Conservation (phyloP, 2,113 vertebrate species). For the Elachura formosa region DNA sequence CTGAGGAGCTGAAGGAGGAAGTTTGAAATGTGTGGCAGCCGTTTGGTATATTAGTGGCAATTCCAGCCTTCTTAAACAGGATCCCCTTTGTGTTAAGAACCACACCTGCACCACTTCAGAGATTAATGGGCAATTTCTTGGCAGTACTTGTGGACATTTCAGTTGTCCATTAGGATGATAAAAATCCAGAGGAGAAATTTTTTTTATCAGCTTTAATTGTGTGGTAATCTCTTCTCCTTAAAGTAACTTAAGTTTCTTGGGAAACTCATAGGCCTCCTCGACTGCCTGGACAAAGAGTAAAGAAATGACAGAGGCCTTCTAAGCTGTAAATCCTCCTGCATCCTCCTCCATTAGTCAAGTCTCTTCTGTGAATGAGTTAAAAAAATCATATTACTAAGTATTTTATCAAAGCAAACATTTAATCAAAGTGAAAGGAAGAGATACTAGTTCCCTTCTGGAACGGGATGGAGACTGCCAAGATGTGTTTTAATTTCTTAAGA, state of each 20-base stretch:
- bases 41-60: neutral
- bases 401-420: constrained; percentile 57
- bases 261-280: neutral
- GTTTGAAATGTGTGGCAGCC: neutral
- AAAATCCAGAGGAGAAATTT: neutral
- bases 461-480: constrained; percentile 56
- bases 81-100: constrained; percentile 18
- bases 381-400: constrained; percentile 35
- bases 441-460: constrained; percentile 48
- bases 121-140: constrained; percentile 23
- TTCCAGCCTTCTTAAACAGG: neutral
- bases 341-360: constrained; percentile 23
- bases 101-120: constrained; percentile 12
- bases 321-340: constrained; percentile 1
- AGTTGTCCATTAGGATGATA: constrained; percentile 20
- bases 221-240: neutral
- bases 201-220: neutral
- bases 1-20: neutral
- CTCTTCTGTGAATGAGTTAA: constrained; percentile 31
- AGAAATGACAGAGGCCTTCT: neutral
- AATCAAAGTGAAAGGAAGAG: constrained; percentile 63
- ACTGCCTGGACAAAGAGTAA: neutral
- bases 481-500: constrained; percentile 59
- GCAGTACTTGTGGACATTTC: neutral
- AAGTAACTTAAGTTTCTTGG: neutral